phyloP scores from a whole-genome alignment of 1,140 invertebrate species.

The Parapsyche elsis region DNA sequence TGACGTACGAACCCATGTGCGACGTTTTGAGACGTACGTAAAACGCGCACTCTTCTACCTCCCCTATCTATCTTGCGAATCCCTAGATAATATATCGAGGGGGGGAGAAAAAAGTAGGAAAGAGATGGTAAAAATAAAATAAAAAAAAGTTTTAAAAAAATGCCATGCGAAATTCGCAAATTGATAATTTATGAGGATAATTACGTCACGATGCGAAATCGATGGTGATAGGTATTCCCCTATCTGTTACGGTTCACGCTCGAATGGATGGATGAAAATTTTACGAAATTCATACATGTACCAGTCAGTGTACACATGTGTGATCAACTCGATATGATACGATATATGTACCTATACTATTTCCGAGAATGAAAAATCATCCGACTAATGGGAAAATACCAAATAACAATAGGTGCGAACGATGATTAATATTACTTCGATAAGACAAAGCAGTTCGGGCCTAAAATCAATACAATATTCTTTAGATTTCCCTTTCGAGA shows the following conservation, averaged over 20 bases:
- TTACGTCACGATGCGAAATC: neutral
- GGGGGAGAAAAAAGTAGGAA: neutral
- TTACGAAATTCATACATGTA: too few relatives aligned
- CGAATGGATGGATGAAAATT: too few relatives aligned
- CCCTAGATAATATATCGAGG: constrained; percentile 27
- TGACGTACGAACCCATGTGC: constrained; percentile 16
- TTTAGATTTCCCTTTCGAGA: too few relatives aligned
- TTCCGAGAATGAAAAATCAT: constrained; percentile 3
- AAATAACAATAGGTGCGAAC: constrained; percentile 17
- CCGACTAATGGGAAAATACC: neutral
- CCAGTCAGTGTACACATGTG: too few relatives aligned
- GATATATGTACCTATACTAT: neutral
- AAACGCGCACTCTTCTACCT: neutral
- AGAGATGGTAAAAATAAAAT: neutral
- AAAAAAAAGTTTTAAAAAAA: too few relatives aligned
- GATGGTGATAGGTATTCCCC: too few relatives aligned
- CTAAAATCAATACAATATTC: neutral
- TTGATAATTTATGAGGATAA: constrained; percentile 17
- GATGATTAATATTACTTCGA: constrained; percentile 24
- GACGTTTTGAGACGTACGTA: constrained; percentile 12
- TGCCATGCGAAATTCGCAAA: constrained; percentile 1
- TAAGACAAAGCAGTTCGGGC: neutral
- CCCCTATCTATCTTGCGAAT: constrained; percentile 13
- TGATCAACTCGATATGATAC: too few relatives aligned
- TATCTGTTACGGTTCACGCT: too few relatives aligned